Conservation (phyloP, 2,888 invertebrate genomes). For the Drosophila mimica region DNA sequence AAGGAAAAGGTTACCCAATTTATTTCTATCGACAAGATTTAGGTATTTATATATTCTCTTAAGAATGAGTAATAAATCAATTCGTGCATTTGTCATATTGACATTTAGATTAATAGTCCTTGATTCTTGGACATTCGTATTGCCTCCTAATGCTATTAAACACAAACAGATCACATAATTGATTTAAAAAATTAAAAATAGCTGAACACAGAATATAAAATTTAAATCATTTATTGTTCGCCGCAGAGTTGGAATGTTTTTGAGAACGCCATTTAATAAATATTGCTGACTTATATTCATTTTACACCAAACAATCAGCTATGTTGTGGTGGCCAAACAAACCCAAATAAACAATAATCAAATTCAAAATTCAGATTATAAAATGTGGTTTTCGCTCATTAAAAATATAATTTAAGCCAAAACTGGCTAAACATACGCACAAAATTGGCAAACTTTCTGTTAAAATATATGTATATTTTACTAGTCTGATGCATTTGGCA, state of each 20-base stretch:
- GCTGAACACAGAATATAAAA: not conserved
- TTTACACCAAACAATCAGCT: not conserved
- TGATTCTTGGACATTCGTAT: conserved; percentile 52
- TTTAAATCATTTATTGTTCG: conserved; percentile 1
- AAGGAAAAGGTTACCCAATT: not conserved
- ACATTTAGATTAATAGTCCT: conserved; percentile 18
- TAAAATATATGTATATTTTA: conserved; percentile 47
- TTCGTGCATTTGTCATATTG: too few species aligned
- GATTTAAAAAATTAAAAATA: conserved; percentile 24
- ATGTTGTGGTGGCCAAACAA: not conserved
- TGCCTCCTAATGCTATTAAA: conserved; percentile 22
- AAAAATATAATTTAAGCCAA: conserved; percentile 35
- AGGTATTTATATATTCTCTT: not conserved
- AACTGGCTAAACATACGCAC: conserved; percentile 12
- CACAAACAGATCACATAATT: conserved; percentile 54
- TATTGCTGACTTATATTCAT: conserved; percentile 9
- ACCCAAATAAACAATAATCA: conserved; percentile 37
- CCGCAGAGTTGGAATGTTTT: not conserved
- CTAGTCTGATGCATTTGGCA: conserved; percentile 18
- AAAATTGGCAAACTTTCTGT: conserved; percentile 43
- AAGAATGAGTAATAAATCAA: not conserved
- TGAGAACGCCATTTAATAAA: conserved; percentile 3
- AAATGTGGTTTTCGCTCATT: conserved; percentile 35
- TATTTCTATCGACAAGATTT: not conserved
- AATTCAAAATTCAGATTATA: conserved; percentile 41